Evolutionary conservation across 2,113 vertebrate genomes (phyloP).

Genomic region (Laterallus jamaicensis): DNA sequence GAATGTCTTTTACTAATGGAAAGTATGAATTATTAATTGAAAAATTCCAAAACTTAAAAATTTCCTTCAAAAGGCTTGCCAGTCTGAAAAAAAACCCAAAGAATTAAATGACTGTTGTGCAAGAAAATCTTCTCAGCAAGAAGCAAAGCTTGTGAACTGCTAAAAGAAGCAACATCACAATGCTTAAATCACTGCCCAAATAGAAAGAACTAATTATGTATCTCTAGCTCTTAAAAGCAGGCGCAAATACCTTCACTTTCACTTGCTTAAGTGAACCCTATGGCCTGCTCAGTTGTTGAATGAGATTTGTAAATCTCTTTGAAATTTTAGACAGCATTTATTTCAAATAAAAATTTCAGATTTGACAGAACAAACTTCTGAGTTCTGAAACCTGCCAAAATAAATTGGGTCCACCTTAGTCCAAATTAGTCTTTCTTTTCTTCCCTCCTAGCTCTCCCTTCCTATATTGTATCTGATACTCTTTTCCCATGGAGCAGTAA

Average conservation of each 20-base stretch:
- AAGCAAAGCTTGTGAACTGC: background rate
- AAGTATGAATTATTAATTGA: background rate
- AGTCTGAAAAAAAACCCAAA: background rate
- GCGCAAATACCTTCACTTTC: background rate
- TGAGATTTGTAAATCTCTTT: background rate
- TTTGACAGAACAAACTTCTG: background rate
- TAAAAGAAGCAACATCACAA: background rate
- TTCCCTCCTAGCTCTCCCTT: background rate
- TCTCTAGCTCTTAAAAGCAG: background rate
- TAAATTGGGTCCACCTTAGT: background rate
- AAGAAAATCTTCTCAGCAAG: background rate
- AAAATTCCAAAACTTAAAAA: background rate
- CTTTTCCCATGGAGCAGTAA: background rate
- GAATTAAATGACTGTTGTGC: background rate
- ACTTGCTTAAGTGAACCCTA: background rate
- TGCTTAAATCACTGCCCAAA: background rate
- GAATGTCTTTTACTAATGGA: background rate
- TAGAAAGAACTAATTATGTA: background rate
- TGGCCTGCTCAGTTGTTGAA: background rate
- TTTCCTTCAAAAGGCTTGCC: background rate
- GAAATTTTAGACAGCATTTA: background rate
- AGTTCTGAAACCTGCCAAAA: background rate
- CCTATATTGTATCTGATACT: background rate
- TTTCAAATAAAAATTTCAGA: constrained; percentile 1
- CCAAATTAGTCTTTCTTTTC: background rate